These are phyloP conservation scores for Diadromus collaris DNA, from an alignment of 2,888 invertebrate genomes.

Conservation along the genomic window DNA sequence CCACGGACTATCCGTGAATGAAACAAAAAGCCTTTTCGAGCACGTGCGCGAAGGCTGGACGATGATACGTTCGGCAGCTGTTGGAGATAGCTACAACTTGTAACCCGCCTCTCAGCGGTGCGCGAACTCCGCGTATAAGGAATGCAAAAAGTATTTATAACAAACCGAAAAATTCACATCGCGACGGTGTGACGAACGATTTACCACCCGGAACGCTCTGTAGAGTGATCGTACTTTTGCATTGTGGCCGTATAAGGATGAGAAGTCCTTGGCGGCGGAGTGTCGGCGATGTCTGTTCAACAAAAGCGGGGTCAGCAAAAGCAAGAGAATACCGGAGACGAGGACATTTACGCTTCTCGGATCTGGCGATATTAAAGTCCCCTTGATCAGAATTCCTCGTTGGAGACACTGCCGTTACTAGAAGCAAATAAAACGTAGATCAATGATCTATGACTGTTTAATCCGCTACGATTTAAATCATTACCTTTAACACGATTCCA, in stretches of 20 bases:
- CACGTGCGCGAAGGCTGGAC: constrained; percentile 47
- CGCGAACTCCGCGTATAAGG: constrained; percentile 41
- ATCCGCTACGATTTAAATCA: neutral
- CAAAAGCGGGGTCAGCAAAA: constrained; percentile 8
- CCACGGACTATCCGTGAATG: constrained; percentile 32
- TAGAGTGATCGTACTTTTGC: constrained; percentile 40
- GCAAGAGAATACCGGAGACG: constrained; percentile 22
- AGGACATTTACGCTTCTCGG: constrained; percentile 34
- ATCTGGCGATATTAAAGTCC: constrained; percentile 14
- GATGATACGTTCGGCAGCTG: too few relatives aligned
- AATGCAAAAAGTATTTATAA: constrained; percentile 22
- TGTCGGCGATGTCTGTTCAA: constrained; percentile 6
- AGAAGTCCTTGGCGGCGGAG: constrained; percentile 43
- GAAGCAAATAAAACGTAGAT: constrained; percentile 52
- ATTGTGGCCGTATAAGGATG: constrained; percentile 48
- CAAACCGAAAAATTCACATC: constrained; percentile 37
- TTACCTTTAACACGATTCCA: too few relatives aligned
- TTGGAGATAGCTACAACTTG: constrained; percentile 34
- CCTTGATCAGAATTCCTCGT: constrained; percentile 29
- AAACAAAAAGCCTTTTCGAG: constrained; percentile 40
- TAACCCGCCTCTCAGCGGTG: constrained; percentile 40
- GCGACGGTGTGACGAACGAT: constrained; percentile 42
- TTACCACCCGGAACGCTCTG: constrained; percentile 25
- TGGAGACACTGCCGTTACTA: neutral
- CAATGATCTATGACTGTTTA: constrained; percentile 32